A percentile compares a stretch with the other conserved stretches of the same genome.
Evolutionary conservation across 2,888 invertebrate genomes (phyloP).

Genomic region (Antitype chi): DNA sequence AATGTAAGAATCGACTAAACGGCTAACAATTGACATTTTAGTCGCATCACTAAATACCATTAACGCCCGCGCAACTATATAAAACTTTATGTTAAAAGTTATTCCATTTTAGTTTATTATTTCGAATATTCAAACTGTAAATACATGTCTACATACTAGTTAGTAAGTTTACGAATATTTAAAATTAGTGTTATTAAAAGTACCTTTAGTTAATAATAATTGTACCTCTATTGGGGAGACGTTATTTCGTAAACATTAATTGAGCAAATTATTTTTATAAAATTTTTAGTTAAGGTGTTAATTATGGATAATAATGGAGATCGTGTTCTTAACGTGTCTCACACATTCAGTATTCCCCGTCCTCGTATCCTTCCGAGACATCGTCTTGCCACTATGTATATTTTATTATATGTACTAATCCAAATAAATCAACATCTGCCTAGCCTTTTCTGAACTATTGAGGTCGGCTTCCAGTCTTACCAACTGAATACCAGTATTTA

Average conservation of each 20-base stretch:
- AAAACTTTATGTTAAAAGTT: conserved; percentile 20
- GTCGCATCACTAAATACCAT: background rate
- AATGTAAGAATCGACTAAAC: background rate
- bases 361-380: conserved; percentile 14
- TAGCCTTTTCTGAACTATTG: too few relatives aligned
- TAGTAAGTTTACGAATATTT: conserved; percentile 59
- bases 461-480: too few relatives aligned
- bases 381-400: conserved; percentile 42
- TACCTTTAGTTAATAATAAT: conserved; percentile 48
- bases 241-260: conserved; percentile 27
- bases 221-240: conserved; percentile 59
- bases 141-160: conserved; percentile 56
- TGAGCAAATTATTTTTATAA: conserved; percentile 34
- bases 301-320: background rate
- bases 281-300: conserved; percentile 8
- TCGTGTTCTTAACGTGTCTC: background rate
- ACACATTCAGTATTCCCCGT: conserved; percentile 11
- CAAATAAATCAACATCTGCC: background rate
- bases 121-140: conserved; percentile 60
- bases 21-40: background rate
- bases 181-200: conserved; percentile 53
- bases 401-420: background rate
- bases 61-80: conserved; percentile 8
- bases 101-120: conserved; percentile 54
- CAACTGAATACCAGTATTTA: too few relatives aligned